Base-by-base conservation (phyloP, 2,797 vertebrate genomes). In the Threskiornis aethiopicus region DNA sequence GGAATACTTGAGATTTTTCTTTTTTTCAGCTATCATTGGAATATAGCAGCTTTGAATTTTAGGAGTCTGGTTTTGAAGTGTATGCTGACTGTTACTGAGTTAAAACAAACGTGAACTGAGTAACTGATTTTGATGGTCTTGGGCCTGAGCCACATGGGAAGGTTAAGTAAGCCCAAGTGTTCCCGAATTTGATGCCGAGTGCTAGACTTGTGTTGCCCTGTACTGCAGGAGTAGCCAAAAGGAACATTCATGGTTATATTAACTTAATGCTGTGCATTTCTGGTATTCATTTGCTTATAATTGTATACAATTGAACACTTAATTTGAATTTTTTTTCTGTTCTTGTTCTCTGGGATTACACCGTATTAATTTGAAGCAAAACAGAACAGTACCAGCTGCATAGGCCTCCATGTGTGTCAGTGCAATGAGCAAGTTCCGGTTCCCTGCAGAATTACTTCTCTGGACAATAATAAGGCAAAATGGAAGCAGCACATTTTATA, bases 41-140 rank as follows among this genome's bases (percentile, higher is more conserved):
- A 95, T 88, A 80, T 58, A 55, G 72, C 81, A 85, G 71, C 47
- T 84, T 90, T 92, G 37, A 84, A 70, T 95, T 92, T 95, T 87
- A 90, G 51, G 62, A 88, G 20, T 81, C 58, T 54, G n/a, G 6
- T 84, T 91, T 93, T 81, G 51, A 85, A 90, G 46, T 19, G 25
- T 90, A 35, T 83, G 82, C 90, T 93, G 80, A 46, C 72, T 39
- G 42, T 79, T 94, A 57, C 51, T 71, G 77, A 87, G 3, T 92
- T 86, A 92, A 93, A 89, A 78, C 81, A 58, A 87, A 61, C 76
- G 54, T 90, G 77, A 70, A 82, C 46, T 25, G 73, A 72, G 61
- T 31, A 39, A 61, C 29, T 65, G 44, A 55, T 70, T 52, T 76
- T 77, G 16, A 18, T 85, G 31, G 29, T 39, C 35, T 54, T 94